Conservation (phyloP, 2,113 vertebrate species). For the Pomatorhinus ruficollis region DNA sequence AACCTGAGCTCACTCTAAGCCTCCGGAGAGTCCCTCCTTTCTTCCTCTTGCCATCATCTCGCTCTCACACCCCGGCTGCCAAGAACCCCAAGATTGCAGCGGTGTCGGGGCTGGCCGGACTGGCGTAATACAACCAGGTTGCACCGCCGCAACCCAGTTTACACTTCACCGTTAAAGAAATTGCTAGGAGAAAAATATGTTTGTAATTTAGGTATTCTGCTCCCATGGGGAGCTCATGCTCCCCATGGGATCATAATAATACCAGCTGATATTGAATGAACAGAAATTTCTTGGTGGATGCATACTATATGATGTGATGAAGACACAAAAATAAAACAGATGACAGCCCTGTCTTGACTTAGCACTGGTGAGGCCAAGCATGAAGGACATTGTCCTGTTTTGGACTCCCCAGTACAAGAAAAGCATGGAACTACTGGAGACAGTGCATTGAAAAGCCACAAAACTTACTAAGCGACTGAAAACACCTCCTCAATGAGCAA, state of each 20-base stretch:
- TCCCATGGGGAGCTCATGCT: background rate
- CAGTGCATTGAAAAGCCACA: background rate
- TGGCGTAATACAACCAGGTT: too few species aligned
- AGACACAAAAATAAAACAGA: background rate
- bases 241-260: background rate
- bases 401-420: background rate
- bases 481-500: background rate
- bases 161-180: background rate
- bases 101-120: too few species aligned
- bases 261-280: background rate
- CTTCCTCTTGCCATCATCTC: too few species aligned
- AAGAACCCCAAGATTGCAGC: too few species aligned
- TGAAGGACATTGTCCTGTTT: background rate
- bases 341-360: background rate
- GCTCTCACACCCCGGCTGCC: too few species aligned
- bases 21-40: too few species aligned
- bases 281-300: background rate
- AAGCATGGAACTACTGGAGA: background rate
- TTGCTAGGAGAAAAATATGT: background rate
- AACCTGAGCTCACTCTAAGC: too few species aligned
- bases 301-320: accelerated
- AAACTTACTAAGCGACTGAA: background rate
- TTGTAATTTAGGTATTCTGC: background rate
- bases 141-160: background rate
- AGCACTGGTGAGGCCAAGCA: background rate